A percentile compares a stretch with the other conserved stretches of the same genome.
Evolutionary conservation across 1,140 invertebrate species (phyloP).

Genomic region (Musca domestica): DNA sequence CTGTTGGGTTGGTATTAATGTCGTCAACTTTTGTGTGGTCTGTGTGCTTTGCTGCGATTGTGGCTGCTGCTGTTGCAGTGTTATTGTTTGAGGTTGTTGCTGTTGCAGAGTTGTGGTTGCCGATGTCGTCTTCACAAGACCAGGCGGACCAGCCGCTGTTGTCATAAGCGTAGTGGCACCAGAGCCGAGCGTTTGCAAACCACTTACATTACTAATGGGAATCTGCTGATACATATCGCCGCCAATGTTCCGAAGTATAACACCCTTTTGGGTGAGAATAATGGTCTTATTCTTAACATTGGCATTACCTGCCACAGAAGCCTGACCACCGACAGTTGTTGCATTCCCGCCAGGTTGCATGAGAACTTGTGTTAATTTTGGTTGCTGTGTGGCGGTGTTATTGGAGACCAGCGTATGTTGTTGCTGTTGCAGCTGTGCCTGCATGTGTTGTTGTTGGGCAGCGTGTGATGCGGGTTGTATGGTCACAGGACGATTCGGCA

Average conservation of each 20-base stretch:
- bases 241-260: conserved; percentile 50
- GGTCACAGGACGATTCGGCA: conserved; percentile 49
- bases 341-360: conserved; percentile 36
- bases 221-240: conserved; percentile 53
- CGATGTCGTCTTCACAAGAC: conserved; percentile 46
- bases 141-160: conserved; percentile 45
- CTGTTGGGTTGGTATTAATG: conserved; percentile 27
- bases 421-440: conserved; percentile 44
- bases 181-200: conserved; percentile 35
- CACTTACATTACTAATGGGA: conserved; percentile 49
- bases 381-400: conserved; percentile 49
- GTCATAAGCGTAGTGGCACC: conserved; percentile 44
- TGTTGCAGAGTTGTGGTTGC: conserved; percentile 35
- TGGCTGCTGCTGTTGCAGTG: conserved; percentile 37
- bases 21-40: conserved; percentile 41
- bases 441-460: conserved; percentile 49
- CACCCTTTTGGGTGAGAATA: conserved; percentile 50
- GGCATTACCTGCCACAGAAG: neutral
- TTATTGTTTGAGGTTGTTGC: conserved; percentile 27
- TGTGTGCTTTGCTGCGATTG: conserved; percentile 30
- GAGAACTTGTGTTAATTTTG: conserved; percentile 47
- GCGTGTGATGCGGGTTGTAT: conserved; percentile 52
- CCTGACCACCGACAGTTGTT: conserved; percentile 27
- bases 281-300: conserved; percentile 49
- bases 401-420: conserved; percentile 52